Conservation (phyloP, 2,888 invertebrate genomes). For the Abrostola triplasia region DNA sequence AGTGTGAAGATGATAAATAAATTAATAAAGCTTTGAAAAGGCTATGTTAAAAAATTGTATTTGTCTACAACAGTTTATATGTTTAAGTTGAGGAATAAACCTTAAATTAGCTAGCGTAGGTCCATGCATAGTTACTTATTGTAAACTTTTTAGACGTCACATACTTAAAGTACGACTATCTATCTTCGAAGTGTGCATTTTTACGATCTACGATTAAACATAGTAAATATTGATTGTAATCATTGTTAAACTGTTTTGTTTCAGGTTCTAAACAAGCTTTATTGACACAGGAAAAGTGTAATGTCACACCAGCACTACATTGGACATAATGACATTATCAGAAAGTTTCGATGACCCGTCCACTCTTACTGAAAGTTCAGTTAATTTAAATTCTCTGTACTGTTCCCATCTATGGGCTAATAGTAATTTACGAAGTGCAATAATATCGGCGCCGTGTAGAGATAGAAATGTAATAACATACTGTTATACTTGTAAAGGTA, state of each 20-base stretch:
- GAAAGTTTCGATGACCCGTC: constrained; percentile 65
- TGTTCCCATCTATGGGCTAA: constrained; percentile 82
- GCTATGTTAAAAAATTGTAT: too few relatives aligned
- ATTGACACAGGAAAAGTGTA: constrained; percentile 22
- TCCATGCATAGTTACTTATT: too few relatives aligned
- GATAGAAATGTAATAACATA: constrained; percentile 75
- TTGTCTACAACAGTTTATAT: too few relatives aligned
- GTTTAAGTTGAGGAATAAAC: too few relatives aligned
- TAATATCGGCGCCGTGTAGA: constrained; percentile 68
- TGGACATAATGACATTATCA: constrained; percentile 72
- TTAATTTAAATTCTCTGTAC: constrained; percentile 78
- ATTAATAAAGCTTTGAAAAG: too few relatives aligned
- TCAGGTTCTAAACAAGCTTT: constrained; percentile 57
- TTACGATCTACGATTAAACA: too few relatives aligned
- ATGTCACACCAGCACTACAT: constrained; percentile 34
- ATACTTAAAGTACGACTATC: too few relatives aligned
- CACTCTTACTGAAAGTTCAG: constrained; percentile 67
- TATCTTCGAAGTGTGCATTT: too few relatives aligned
- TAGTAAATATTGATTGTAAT: too few relatives aligned
- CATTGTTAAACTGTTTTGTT: constrained; percentile 31
- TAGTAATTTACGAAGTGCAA: constrained; percentile 73
- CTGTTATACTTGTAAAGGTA: constrained; percentile 82
- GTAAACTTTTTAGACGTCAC: too few relatives aligned
- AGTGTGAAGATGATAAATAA: too few relatives aligned
- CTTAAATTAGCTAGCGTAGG: too few relatives aligned